Conservation (phyloP, 2,888 invertebrate species). For the Masnerella sp. region DNA sequence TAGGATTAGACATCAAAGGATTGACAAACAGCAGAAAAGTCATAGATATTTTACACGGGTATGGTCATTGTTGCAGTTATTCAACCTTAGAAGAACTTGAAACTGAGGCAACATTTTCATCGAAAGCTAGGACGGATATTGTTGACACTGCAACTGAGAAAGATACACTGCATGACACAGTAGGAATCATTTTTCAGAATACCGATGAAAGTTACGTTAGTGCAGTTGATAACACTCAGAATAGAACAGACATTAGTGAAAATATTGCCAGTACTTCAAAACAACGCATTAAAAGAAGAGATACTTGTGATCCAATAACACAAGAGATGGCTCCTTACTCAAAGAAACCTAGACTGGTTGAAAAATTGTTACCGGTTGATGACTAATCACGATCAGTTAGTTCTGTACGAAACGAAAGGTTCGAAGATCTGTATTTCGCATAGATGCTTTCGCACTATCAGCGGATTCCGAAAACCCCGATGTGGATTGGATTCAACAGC, state of each 20-base stretch:
- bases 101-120: constrained; percentile 64
- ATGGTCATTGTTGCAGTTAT: constrained; percentile 65
- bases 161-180: constrained; percentile 44
- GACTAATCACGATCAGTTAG: constrained; percentile 7
- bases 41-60: constrained; percentile 63
- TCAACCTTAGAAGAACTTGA: constrained; percentile 64
- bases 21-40: constrained; percentile 64
- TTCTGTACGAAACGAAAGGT: background rate
- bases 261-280: background rate
- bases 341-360: constrained; percentile 33
- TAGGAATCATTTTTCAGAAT: constrained; percentile 19
- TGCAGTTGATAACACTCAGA: background rate
- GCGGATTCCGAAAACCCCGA: constrained; percentile 64
- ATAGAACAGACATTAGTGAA: no score
- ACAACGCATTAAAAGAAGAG: constrained; percentile 27
- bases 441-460: constrained; percentile 63
- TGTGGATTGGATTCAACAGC: constrained; percentile 70
- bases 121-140: background rate
- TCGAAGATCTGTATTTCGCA: constrained; percentile 17
- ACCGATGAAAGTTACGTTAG: background rate
- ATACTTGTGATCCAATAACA: constrained; percentile 42
- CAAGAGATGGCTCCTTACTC: constrained; percentile 31
- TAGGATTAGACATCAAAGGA: constrained; percentile 66
- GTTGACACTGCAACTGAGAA: constrained; percentile 28
- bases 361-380: constrained; percentile 28